Percentiles rank a stretch among this genome's conserved stretches.
These are phyloP conservation scores for Nephrocerus scutellatus DNA, from an alignment of 2,888 invertebrate genomes.

Conservation along the genomic window DNA sequence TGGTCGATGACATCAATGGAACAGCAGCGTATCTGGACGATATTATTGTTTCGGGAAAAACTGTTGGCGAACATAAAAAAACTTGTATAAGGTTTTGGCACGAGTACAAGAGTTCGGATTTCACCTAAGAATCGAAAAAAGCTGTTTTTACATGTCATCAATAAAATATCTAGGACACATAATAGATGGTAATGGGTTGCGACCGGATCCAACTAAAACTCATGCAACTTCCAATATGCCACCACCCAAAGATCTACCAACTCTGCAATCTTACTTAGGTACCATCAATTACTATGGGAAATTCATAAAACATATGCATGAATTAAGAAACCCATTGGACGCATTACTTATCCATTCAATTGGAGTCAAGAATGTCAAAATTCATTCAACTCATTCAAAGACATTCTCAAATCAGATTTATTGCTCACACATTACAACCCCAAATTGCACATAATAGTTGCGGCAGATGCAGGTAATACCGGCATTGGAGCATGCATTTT, in stretches of 20 bases:
- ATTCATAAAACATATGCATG: constrained; percentile 15
- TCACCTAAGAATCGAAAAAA: constrained; percentile 15
- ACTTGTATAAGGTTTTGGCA: constrained; percentile 7
- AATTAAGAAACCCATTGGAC: constrained; percentile 13
- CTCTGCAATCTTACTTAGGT: constrained; percentile 15
- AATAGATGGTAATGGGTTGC: constrained; percentile 10
- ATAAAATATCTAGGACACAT: constrained; percentile 18
- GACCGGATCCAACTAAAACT: constrained; percentile 14
- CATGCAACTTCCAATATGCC: constrained; percentile 11
- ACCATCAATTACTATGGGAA: constrained; percentile 18
- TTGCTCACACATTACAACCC: constrained; percentile 17
- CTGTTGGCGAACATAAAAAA: constrained; percentile 14
- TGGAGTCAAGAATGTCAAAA: constrained; percentile 16
- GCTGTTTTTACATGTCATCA: constrained; percentile 11
- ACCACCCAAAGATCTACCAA: constrained; percentile 12
- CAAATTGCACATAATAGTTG: constrained; percentile 11
- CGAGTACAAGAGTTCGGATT: constrained; percentile 14
- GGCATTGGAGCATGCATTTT: constrained; percentile 15
- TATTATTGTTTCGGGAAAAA: constrained; percentile 16
- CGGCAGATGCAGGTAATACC: constrained; percentile 15
- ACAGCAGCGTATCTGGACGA: constrained; percentile 19
- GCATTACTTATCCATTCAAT: constrained; percentile 14
- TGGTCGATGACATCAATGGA: constrained; percentile 14
- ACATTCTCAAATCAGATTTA: constrained; percentile 13
- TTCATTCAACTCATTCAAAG: constrained; percentile 19